Percentiles rank a stretch among this genome's conserved stretches.
These are phyloP conservation scores for Bactericera cockerelli DNA, from an alignment of 1,140 invertebrate genomes.

Conservation along the genomic window DNA sequence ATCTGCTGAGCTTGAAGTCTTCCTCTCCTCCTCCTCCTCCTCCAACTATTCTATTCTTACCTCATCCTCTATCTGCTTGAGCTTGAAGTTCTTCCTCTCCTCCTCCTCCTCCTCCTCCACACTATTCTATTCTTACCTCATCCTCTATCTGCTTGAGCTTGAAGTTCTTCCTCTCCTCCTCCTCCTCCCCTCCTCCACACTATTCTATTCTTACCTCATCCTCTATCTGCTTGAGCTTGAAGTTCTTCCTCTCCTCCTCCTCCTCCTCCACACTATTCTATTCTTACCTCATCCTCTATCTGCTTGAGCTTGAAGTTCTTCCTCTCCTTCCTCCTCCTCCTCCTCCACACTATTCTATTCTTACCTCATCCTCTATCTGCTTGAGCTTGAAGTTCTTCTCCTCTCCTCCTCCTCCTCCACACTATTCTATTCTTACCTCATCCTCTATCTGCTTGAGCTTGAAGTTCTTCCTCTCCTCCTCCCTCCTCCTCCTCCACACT, in stretches of 20 bases:
- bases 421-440: constrained; percentile 31
- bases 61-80: constrained; percentile 48
- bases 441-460: constrained; percentile 47
- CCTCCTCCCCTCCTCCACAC: too few species aligned
- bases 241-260: constrained; percentile 27
- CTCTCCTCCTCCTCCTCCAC: constrained; percentile 41
- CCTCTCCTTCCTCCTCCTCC: constrained; percentile 39
- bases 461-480: constrained; percentile 27
- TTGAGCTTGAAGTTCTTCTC: constrained; percentile 28
- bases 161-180: constrained; percentile 27
- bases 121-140: constrained; percentile 31
- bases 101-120: too few species aligned
- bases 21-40: too few species aligned
- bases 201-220: constrained; percentile 37
- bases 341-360: too few species aligned
- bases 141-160: constrained; percentile 47
- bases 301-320: constrained; percentile 36
- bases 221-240: constrained; percentile 44
- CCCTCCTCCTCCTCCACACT: too few species aligned
- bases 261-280: too few species aligned
- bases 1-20: too few species aligned
- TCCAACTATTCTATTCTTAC: too few species aligned
- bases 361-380: constrained; percentile 47
- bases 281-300: constrained; percentile 40
- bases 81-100: constrained; percentile 24